Evolutionary conservation across 2,888 invertebrate species (phyloP).

Genomic region (Aelia acuminata): DNA sequence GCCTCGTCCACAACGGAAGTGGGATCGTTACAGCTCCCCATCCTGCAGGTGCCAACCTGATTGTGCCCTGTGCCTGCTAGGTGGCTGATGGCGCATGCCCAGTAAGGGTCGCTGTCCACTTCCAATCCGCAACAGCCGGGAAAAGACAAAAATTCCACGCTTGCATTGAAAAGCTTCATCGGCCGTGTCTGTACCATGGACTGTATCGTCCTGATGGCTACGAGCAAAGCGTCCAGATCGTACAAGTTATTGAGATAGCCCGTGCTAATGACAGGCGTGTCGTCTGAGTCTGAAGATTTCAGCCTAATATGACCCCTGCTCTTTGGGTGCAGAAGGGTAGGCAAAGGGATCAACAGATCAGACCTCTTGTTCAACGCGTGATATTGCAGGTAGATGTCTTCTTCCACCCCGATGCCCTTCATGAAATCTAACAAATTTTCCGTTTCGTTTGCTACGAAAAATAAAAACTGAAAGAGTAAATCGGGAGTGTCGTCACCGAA

Average conservation of each 20-base stretch:
- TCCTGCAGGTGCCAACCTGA: conserved; percentile 67
- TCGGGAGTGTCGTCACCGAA: conserved; percentile 64
- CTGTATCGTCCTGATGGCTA: conserved; percentile 66
- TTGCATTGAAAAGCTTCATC: conserved; percentile 65
- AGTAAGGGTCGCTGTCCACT: conserved; percentile 66
- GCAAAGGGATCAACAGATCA: conserved; percentile 62
- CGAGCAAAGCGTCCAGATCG: conserved; percentile 67
- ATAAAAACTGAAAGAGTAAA: conserved; percentile 61
- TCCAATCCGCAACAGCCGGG: conserved; percentile 65
- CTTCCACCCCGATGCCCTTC: conserved; percentile 59
- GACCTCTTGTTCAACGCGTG: conserved; percentile 55
- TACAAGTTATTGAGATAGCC: conserved; percentile 62
- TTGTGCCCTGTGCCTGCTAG: conserved; percentile 66
- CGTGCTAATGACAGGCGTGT: conserved; percentile 60
- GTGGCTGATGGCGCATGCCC: conserved; percentile 66
- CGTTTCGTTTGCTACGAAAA: conserved; percentile 60
- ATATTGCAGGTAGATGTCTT: conserved; percentile 62
- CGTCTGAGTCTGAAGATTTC: conserved; percentile 58
- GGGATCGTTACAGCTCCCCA: conserved; percentile 68
- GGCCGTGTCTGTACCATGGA: conserved; percentile 65
- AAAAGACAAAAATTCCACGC: conserved; percentile 63
- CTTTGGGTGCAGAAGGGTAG: conserved; percentile 63
- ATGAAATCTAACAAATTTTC: conserved; percentile 59
- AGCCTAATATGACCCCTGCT: conserved; percentile 62
- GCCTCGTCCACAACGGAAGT: conserved; percentile 68